Base-by-base conservation (phyloP, 2,113 vertebrate genomes). In the Tretioscincus oriximinensis region DNA sequence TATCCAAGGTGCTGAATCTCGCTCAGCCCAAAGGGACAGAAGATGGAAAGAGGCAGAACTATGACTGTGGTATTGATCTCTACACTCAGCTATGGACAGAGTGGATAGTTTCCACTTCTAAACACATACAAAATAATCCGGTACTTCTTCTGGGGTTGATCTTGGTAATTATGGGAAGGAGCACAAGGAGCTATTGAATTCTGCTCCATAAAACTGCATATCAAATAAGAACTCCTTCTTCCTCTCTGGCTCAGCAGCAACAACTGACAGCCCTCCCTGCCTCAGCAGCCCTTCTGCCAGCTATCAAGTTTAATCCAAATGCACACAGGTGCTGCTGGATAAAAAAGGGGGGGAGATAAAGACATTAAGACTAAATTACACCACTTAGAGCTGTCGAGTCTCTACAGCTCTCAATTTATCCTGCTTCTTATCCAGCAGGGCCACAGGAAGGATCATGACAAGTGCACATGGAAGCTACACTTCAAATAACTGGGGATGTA, bases 291-390 rank as follows among this genome's bases (percentile, higher is more conserved):
- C 35, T 22, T 47, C 29, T 24, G 66, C 88, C 75, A 85, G 90
- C 90, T 90, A 93, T 91, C 87, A 81, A 90, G 91, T 92, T 93
- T 92, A 91, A 92, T 92, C 81, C 86, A 54, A 92, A 87, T 49
- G 87, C 89, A 89, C 86, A 93, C 90, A 90, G 90, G 89, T 54
- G 18, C 88, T 65, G 11, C 64, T 65, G n/a, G 64, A 58, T 58
- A 65, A 65, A 26, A 89, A 92, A 80, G 91, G 91, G 90, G 90
- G 87, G 85, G 90, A 7, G 89, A 94, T 86, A 88, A 92, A 91
- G 93, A 88, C 93, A 92, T 61, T 5, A 69, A 84, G 65, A 86
- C 78, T 81, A 81, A 91, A 88, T 85, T 18, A 84, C n/a, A 85
- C 71, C 84, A 67, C 79, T 90, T 86, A 82, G 74, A 24, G 2